Percentiles rank a stretch among this genome's conserved stretches.
These are phyloP conservation scores for Phyto melanocephala DNA, from an alignment of 2,888 invertebrate genomes.

Conservation along the genomic window DNA sequence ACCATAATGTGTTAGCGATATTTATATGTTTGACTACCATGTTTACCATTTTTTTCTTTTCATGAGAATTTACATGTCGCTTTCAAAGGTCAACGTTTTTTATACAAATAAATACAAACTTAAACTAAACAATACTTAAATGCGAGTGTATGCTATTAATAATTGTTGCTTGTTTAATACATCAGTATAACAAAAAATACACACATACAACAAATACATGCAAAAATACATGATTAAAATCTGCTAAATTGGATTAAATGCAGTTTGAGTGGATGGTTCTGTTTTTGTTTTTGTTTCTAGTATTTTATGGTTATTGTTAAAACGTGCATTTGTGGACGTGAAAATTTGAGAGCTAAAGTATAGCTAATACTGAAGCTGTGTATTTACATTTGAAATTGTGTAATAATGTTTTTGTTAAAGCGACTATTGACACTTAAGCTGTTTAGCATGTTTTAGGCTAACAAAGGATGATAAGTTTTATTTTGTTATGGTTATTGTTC, in stretches of 20 bases:
- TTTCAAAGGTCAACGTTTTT: neutral
- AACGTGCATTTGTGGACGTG: neutral
- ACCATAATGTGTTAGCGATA: too few relatives aligned
- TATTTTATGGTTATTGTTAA: neutral
- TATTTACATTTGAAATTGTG: slow-evolving; percentile 16
- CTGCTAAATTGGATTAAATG: slow-evolving; percentile 49
- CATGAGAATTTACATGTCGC: too few relatives aligned
- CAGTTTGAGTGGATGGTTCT: slow-evolving; percentile 15
- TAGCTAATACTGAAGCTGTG: neutral
- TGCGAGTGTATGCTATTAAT: neutral
- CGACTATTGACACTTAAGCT: slow-evolving; percentile 33
- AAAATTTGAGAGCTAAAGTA: neutral
- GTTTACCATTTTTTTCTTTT: too few relatives aligned
- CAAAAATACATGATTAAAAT: slow-evolving; percentile 49
- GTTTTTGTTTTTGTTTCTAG: neutral
- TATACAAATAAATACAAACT: neutral
- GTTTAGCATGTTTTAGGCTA: slow-evolving; percentile 21
- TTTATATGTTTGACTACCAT: too few relatives aligned
- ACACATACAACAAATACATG: neutral
- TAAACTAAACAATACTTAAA: neutral
- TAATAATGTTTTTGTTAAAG: neutral
- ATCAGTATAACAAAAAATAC: neutral
- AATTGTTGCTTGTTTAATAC: neutral
- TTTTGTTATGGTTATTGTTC: neutral
- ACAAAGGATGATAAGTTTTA: slow-evolving; percentile 43